Base-by-base conservation (phyloP, 1,140 invertebrate species). In the Drosophila burlai region DNA sequence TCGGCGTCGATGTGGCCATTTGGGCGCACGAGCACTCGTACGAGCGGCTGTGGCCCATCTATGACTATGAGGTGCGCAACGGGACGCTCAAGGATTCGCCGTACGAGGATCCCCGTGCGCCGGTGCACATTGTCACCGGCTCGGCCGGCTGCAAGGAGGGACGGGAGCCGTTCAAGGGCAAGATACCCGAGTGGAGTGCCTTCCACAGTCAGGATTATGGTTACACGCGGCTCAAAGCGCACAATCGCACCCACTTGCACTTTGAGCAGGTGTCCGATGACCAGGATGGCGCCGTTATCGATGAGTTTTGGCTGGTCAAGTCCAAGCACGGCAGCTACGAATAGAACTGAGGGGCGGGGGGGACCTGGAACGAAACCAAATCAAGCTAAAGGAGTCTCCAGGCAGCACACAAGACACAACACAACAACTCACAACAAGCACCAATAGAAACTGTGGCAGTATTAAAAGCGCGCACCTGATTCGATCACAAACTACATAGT, bases 1-100 rank as follows among this genome's bases (percentile, higher is more conserved):
- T 97, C 92, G 97, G 97, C 40, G 99, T 99, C 29, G 99, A 99
- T 94, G 93, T 99, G 52, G 96, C 96, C 92, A 95, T 99, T 15
- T 99, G 98, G 97, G 98, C 97, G 1, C 98, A 99, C 93, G 98
- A 99, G 93, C 98, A 99, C 93, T 97, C 97, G 3, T 99, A 99
- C 92, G 98, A 99, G 94, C 94, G 99, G 38, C 93, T 99, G 31
- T 99, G 96, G 96, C 98, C 99, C 5, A 95, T 99, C 49, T 99
- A 98, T 93, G 95, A 99, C 91, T 95, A 96, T 67, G 94, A 95
- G 73, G 96, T 98, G 10, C 97, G 96, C 81, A 99, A 99, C 93
- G 97, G 97, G 9, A 96, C 95, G 40, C 93, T 93, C 0, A 60
- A 45, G 31, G 93, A 95, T 4, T 93, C 95, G 18, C 98, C 98